phyloP scores from a whole-genome alignment of 2,888 invertebrate species.

The Rapana venosa region DNA sequence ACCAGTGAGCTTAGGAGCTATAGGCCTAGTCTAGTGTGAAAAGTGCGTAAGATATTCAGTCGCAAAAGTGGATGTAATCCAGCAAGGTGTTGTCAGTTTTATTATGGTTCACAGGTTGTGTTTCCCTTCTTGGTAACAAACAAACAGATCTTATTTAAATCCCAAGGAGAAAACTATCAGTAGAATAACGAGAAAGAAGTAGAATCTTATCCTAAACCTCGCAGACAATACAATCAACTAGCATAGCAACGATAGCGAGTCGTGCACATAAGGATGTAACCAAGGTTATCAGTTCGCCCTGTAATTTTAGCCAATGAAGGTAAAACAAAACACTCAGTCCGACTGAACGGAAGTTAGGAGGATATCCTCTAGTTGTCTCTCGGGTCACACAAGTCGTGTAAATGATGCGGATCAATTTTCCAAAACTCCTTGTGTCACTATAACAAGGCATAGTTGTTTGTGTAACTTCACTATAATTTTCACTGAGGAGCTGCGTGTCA shows the following conservation, averaged over 20 bases:
- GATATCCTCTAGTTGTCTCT: not conserved
- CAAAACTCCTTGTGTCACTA: not conserved
- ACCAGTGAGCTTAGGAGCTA: not conserved
- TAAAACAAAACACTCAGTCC: conserved; percentile 25
- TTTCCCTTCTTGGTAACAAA: too few relatives aligned
- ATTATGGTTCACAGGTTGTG: not conserved
- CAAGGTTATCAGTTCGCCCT: conserved; percentile 22
- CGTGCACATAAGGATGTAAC: conserved; percentile 21
- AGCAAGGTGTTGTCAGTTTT: not conserved
- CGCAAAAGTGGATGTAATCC: not conserved
- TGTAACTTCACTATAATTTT: not conserved
- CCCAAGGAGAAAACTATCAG: too few relatives aligned
- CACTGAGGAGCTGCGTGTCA: conserved; percentile 7
- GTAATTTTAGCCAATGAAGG: conserved; percentile 39
- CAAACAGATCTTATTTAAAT: not conserved
- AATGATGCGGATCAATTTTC: conserved; percentile 9
- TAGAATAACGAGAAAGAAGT: too few relatives aligned
- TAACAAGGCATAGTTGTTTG: not conserved
- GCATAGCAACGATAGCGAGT: not conserved
- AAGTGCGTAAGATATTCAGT: not conserved
- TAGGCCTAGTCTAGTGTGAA: not conserved
- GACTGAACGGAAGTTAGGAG: conserved; percentile 39
- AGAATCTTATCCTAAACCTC: too few relatives aligned
- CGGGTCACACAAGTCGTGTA: not conserved
- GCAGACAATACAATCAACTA: not conserved